Percentiles rank a stretch among this genome's conserved stretches.
Evolutionary conservation across 2,797 vertebrate species (phyloP).

Genomic region (Luscinia luscinia): DNA sequence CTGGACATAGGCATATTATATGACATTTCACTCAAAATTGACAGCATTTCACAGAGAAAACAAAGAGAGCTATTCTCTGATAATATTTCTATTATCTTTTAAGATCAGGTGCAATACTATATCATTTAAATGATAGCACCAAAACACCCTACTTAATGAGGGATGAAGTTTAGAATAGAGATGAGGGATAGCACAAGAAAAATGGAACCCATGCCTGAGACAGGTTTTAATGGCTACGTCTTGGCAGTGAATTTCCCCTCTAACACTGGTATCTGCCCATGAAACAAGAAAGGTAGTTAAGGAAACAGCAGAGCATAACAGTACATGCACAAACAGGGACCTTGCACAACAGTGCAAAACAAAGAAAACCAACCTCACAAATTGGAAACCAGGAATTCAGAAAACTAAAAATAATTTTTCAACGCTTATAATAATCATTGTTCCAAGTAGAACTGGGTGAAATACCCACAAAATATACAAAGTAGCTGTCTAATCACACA

Average conservation of each 20-base stretch:
- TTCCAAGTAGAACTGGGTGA: not conserved
- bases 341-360: not conserved
- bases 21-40: not conserved
- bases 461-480: not conserved
- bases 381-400: not conserved
- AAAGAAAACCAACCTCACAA: not conserved
- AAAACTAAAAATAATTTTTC: not conserved
- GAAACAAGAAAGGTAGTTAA: not conserved
- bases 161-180: not conserved
- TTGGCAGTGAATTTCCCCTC: not conserved
- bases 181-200: not conserved
- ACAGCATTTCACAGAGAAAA: not conserved
- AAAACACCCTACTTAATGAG: not conserved
- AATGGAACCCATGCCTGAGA: not conserved
- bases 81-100: not conserved
- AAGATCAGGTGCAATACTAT: not conserved
- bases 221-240: not conserved
- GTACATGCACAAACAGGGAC: not conserved
- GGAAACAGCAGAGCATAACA: not conserved
- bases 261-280: not conserved
- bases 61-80: not conserved
- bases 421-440: not conserved
- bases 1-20: not conserved
- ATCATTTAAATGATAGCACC: not conserved
- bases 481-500: not conserved